Conservation (phyloP, 2,113 vertebrate genomes). For the Stigmatopora argus region DNA sequence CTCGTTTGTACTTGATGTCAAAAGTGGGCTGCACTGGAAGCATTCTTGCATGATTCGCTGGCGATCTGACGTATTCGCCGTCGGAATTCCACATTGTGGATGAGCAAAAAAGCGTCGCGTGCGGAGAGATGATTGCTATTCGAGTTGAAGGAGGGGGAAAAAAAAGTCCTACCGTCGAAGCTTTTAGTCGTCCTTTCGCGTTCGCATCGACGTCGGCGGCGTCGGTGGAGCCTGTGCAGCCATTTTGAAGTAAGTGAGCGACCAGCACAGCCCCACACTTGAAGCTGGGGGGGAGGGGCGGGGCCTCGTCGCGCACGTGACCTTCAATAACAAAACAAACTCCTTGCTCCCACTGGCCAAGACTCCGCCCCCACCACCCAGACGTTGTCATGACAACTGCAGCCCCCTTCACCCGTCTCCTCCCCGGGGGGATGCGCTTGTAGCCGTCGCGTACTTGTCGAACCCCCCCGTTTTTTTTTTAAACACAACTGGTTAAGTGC, state of each 20-base stretch:
- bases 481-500: background rate
- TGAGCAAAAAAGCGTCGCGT: background rate
- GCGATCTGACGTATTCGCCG: constrained; percentile 17
- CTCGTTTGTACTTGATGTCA: constrained; percentile 36
- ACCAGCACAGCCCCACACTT: constrained; percentile 73
- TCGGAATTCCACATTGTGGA: constrained; percentile 12
- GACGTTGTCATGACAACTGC: constrained; percentile 67
- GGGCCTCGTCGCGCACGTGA: constrained; percentile 68
- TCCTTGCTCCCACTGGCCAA: constrained; percentile 18
- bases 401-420: constrained; percentile 37
- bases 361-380: constrained; percentile 48
- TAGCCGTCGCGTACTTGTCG: constrained; percentile 3
- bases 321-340: constrained; percentile 71
- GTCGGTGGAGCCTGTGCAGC: constrained; percentile 77
- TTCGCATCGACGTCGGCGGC: constrained; percentile 45
- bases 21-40: constrained; percentile 48
- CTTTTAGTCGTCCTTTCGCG: constrained; percentile 46
- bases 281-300: constrained; percentile 70
- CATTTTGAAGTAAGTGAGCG: constrained; percentile 93
- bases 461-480: background rate
- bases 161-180: constrained; percentile 59
- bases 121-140: background rate
- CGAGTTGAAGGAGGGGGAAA: background rate
- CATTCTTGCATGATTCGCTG: constrained; percentile 10
- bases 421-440: constrained; percentile 10